phyloP scores from a whole-genome alignment of 2,797 vertebrate species.

The Gymnocypris eckloni region DNA sequence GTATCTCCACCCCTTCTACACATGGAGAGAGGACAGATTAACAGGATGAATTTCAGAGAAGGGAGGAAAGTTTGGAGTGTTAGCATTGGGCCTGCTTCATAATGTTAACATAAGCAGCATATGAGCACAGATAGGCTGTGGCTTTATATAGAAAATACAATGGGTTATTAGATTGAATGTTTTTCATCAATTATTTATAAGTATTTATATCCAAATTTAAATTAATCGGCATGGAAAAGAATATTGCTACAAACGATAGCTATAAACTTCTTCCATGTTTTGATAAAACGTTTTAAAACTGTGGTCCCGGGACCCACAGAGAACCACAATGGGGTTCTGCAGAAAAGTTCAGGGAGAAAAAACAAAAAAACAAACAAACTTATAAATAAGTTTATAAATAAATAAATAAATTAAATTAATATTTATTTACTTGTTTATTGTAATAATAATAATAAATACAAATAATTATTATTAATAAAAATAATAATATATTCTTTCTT shows the following conservation, averaged over 20 bases:
- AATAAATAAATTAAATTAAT: not conserved
- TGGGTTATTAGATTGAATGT: not conserved
- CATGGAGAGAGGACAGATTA: conserved; percentile 26
- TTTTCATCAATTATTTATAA: not conserved
- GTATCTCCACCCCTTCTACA: conserved; percentile 21
- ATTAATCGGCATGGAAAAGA: not conserved
- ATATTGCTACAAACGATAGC: not conserved
- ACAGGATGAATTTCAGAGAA: conserved; percentile 24
- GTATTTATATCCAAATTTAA: not conserved
- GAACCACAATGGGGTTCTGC: too few species aligned
- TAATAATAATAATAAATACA: too few species aligned
- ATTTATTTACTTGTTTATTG: not conserved
- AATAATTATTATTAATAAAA: too few species aligned
- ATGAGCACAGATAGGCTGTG: not conserved
- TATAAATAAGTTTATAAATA: not conserved
- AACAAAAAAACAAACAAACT: too few species aligned
- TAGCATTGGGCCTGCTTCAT: conserved; percentile 19
- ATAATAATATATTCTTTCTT: too few species aligned
- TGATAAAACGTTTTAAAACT: not conserved
- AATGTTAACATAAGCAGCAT: not conserved
- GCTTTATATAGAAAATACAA: conserved; percentile 15
- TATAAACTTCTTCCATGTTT: not conserved
- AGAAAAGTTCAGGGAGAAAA: too few species aligned
- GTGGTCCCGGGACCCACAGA: not conserved
- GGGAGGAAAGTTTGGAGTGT: conserved; percentile 19